These are phyloP conservation scores for Eucidaris tribuloides DNA, from an alignment of 35 echinoderm and acorn worm species.

Conservation along the genomic window DNA sequence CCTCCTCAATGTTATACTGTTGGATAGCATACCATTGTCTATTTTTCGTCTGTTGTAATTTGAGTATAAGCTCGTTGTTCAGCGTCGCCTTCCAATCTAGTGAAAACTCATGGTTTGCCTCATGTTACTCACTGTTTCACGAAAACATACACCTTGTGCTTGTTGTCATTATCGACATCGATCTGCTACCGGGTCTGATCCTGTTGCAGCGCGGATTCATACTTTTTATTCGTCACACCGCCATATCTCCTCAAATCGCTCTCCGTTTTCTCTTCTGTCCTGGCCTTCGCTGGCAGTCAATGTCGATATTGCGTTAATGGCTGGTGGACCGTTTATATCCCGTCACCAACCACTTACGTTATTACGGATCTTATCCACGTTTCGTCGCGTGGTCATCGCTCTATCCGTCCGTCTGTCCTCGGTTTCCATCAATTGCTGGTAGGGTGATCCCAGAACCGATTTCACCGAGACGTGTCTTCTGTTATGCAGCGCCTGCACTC, in stretches of 20 bases:
- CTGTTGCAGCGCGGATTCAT: neutral
- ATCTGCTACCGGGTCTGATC: neutral
- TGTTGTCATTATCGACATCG: neutral
- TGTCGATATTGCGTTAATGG: neutral
- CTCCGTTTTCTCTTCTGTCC: neutral
- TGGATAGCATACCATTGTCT: too few relatives aligned
- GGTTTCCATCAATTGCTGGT: neutral
- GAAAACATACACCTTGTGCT: neutral
- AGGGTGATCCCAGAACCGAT: neutral
- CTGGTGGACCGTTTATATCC: constrained; percentile 34
- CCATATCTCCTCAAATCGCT: neutral
- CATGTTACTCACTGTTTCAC: neutral
- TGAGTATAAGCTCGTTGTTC: too few relatives aligned
- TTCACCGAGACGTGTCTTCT: constrained; percentile 1
- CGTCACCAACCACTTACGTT: constrained; percentile 38
- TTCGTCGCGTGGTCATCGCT: neutral
- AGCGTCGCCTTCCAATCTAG: neutral
- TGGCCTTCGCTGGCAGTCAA: neutral
- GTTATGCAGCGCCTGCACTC: neutral
- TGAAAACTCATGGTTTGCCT: neutral
- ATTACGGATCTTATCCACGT: constrained; percentile 28
- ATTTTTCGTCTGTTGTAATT: too few relatives aligned
- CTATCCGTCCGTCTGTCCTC: neutral
- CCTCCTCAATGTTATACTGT: too few relatives aligned
- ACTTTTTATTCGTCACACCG: neutral